phyloP scores from a whole-genome alignment of 2,888 invertebrate species.

The Mythimna loreyi region DNA sequence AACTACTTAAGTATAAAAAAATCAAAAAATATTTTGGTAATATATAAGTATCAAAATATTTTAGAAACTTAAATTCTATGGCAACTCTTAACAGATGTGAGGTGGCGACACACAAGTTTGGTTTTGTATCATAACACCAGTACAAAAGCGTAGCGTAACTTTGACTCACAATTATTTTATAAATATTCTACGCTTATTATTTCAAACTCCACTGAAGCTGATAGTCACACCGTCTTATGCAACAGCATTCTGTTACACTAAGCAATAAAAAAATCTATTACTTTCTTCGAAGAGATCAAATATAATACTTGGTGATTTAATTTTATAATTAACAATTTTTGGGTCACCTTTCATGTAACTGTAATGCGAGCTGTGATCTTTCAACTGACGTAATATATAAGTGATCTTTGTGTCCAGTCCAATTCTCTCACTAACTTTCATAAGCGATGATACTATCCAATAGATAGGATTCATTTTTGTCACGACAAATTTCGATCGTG shows the following conservation, averaged over 20 bases:
- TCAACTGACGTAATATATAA: constrained; percentile 1
- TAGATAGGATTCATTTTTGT: constrained; percentile 9
- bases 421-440: constrained; percentile 10
- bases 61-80: too few species aligned
- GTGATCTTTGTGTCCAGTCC: not conserved
- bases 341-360: constrained; percentile 20
- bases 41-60: too few species aligned
- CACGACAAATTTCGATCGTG: not conserved
- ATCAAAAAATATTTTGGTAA: too few species aligned
- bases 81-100: not conserved
- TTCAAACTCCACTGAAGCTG: constrained; percentile 26
- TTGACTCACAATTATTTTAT: constrained; percentile 54
- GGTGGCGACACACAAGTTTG: constrained; percentile 5
- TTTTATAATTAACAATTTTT: constrained; percentile 25
- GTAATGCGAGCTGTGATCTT: constrained; percentile 15
- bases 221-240: constrained; percentile 30
- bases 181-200: constrained; percentile 45
- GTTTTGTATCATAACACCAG: constrained; percentile 26
- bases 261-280: constrained; percentile 3
- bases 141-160: constrained; percentile 12
- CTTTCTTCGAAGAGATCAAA: constrained; percentile 26
- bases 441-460: constrained; percentile 18
- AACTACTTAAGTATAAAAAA: too few species aligned
- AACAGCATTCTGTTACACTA: constrained; percentile 23
- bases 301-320: not conserved